Evolutionary conservation across 2,113 vertebrate genomes (phyloP).

Genomic region (Nettapus auritus): DNA sequence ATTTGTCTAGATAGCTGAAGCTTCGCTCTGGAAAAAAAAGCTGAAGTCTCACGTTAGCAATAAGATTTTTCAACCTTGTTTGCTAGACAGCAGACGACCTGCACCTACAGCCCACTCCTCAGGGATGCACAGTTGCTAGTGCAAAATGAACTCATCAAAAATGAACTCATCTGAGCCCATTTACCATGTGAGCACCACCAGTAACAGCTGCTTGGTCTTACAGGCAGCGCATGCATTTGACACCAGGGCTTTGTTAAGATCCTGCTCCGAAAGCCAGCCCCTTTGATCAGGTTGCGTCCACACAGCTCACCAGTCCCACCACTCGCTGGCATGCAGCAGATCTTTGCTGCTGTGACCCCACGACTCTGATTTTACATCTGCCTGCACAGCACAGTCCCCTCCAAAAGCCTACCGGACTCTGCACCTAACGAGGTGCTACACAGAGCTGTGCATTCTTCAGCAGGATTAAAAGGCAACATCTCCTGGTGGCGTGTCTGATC

Average conservation of each 20-base stretch:
- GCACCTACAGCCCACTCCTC: not conserved
- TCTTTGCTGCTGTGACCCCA: not conserved
- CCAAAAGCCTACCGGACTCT: fast-evolving
- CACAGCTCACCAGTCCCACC: fast-evolving
- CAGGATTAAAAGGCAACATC: not conserved
- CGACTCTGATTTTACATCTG: not conserved
- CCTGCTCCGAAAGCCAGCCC: not conserved
- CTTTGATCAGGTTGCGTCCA: not conserved
- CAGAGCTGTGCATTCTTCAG: not conserved
- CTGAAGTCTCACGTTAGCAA: not conserved
- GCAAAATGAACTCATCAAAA: too few relatives aligned
- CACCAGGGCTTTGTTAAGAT: not conserved
- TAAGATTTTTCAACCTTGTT: not conserved
- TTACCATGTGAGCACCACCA: not conserved
- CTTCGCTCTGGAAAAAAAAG: not conserved
- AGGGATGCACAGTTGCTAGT: not conserved
- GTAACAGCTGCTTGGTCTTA: not conserved
- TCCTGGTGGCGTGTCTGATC: not conserved
- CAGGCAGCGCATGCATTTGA: not conserved
- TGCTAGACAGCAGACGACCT: not conserved
- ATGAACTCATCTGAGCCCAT: not conserved
- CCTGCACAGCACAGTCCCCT: not conserved
- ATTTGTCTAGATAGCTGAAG: not conserved
- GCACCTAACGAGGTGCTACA: fast-evolving
- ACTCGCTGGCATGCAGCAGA: too few relatives aligned